Conservation (phyloP, 2,888 invertebrate genomes). For the Drosophila rellima region DNA sequence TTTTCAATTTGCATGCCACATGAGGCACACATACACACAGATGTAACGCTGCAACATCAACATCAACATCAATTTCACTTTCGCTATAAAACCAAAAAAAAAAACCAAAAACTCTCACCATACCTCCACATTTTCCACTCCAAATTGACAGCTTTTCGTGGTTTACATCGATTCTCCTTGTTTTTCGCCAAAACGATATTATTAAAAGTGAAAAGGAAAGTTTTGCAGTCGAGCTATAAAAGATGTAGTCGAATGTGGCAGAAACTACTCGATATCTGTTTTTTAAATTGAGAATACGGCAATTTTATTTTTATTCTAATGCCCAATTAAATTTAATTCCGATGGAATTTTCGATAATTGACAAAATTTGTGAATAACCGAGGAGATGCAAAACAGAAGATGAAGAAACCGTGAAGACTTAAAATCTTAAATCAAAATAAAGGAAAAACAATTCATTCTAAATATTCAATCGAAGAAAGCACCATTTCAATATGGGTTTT, state of each 20-base stretch:
- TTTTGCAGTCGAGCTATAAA: not conserved
- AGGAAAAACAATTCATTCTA: too few relatives aligned
- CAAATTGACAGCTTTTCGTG: conserved; percentile 54
- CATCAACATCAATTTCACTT: conserved; percentile 56
- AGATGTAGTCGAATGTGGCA: not conserved
- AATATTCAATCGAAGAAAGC: too few relatives aligned
- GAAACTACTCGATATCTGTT: not conserved
- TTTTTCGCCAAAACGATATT: conserved; percentile 2
- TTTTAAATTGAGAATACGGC: not conserved
- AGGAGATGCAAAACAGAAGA: too few relatives aligned
- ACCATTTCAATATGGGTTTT: too few relatives aligned
- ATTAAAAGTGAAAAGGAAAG: conserved; percentile 10
- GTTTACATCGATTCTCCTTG: conserved; percentile 26
- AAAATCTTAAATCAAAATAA: too few relatives aligned
- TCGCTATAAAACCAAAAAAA: conserved; percentile 33
- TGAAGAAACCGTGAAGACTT: too few relatives aligned
- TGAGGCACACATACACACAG: conserved; percentile 25
- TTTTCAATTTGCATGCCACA: conserved; percentile 71
- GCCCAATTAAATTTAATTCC: too few relatives aligned
- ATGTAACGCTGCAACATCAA: conserved; percentile 14
- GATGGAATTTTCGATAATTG: too few relatives aligned
- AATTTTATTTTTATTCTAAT: too few relatives aligned
- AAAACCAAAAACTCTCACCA: conserved; percentile 36
- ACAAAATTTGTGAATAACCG: too few relatives aligned
- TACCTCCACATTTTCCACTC: conserved; percentile 23